Evolutionary conservation across 2,113 vertebrate genomes (phyloP), one percentile per base, ranked within the genome.

Genomic region (Gopherus evgoodei): DNA sequence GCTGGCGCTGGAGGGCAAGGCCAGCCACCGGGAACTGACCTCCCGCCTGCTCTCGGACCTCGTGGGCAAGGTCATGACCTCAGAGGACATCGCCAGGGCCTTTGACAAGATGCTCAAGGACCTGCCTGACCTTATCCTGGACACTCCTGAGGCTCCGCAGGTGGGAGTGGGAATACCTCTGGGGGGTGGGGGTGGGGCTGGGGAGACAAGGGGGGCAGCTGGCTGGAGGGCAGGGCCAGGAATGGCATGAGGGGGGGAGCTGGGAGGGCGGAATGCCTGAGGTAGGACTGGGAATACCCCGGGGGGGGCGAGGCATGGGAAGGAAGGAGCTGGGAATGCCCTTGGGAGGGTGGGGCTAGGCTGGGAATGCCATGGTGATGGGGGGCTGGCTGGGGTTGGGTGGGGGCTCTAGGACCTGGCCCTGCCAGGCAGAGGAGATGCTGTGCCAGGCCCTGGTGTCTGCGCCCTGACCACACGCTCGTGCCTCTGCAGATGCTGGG

Each of bases 111-210:
- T 98, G 81, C 98, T 99, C 65, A 97, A 92, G 38, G 98, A 99
- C 89, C 98, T 99, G 22, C 98, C 98, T 0, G 99, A 99, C 94
- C 99, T 99, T 86, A 99, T 99, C 47, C 97, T 99, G 76, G 99
- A 99, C 97, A 99, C 99, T 9, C 99, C 99, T 0, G 99, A 99
- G 38, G 99, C 99, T 8, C 98, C 99, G 1, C 99, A 99, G 99
- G 99, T 99, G 96, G 13, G 14, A 2, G 42, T 3, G 4, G 27
- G 25, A 31, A 16, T 44, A 27, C 24, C 54, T 5, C 27, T 7
- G 12, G 49, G 49, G 49, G 99, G 99, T n/a, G 96, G 13, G 14
- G 2, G 42, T 3, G 4, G 83, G 29, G 22, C 38, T 50, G 11
- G 79, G 4, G 4, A 9, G 53, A 14, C 3, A 0, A 13, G 44